Base-by-base conservation (phyloP, 2,113 vertebrate genomes). In the Erinaceus europaeus region DNA sequence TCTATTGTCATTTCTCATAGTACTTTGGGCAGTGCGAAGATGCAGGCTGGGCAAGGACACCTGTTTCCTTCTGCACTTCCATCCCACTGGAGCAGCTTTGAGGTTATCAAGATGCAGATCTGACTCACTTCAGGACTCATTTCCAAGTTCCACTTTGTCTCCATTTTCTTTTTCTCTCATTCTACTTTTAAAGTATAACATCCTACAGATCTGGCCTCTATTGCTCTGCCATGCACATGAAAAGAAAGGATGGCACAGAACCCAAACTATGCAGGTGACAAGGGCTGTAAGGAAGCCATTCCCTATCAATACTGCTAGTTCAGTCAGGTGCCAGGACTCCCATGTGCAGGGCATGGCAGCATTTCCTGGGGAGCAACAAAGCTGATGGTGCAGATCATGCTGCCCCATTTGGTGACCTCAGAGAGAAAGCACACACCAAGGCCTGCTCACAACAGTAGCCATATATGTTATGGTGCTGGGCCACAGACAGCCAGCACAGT, bases 291-390 rank as follows among this genome's bases (percentile, higher is more conserved):
- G 67, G 40, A 53, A 18, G 13, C 4, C 29, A 14, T n/a, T 1
- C 12, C 10, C 48, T 44, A 40, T 21, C 36, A 4, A 9, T 23
- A 9, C 15, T 2, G 10, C 17, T 40, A 77, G 42, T 32, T 12
- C 18, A 2, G 23, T 32, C 1, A 15, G 1, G 5, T 13, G 2
- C 13, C n/a, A 25, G 32, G 74, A 6, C 17, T 18, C 44, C 46
- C 0, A 2, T 0, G 3, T n/a, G n/a, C 36, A 5, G 1, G n/a
- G 57, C 15, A 21, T 4, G 25, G 64, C 4, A 6, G n/a, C n/a
- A n/a, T 29, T 36, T 73, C 32, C 29, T 7, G 29, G 46, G 9
- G 3, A 21, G 15, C 12, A 36, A 36, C 12, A 67, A 80, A 68
- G 73, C 20, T 59, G 44, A 40, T 15, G 0, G 34, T 40, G 71